Base-by-base conservation (phyloP, 2,797 vertebrate genomes). In the Remorina albescens region DNA sequence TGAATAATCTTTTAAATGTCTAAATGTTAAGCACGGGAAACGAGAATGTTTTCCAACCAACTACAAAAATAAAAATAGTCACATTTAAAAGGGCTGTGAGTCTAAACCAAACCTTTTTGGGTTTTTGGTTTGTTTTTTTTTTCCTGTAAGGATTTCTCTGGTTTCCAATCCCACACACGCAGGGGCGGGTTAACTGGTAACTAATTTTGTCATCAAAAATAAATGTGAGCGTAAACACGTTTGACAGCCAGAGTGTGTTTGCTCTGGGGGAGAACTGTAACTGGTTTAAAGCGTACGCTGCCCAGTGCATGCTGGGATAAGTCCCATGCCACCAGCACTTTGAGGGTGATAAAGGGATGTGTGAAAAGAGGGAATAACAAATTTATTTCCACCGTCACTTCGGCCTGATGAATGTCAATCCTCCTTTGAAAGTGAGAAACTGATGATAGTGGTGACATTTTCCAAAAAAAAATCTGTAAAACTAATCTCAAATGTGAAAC, bases 1-100 rank as follows among this genome's bases (percentile, higher is more conserved):
- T 6, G 11, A 72, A n/a, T 23, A 55, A 42, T 58, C 46, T 53
- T 60, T 47, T 2, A 60, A 71, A 76, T 60, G 55, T 26, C 65
- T 2, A 60, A 71, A 76, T 60, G 55, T 26, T 61, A 76, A 57
- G 25, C 56, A 50, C 19, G 51, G 11, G 1, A 46, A 62, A 12
- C 26, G 25, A 12, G 4, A 39, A n/a, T 18, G 19, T 42, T 37
- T 21, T 4, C 4, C 5, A 37, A 34, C 61, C 19, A 59, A 13
- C 6, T 56, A 26, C 8, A 49, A 23, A 50, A 67, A 23, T 3
- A 71, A 10, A 0, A 23, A 51, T 12, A 55, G 1, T 63, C n/a
- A 6, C 16, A 50, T 46, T 41, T 13, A 41, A n/a, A n/a, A n/a
- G n/a, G n/a, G n/a, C n/a, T n/a, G n/a, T n/a, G n/a, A 12, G 2